Evolutionary conservation across 1,140 invertebrate genomes (phyloP).

Genomic region (Leptoteleia sp.): DNA sequence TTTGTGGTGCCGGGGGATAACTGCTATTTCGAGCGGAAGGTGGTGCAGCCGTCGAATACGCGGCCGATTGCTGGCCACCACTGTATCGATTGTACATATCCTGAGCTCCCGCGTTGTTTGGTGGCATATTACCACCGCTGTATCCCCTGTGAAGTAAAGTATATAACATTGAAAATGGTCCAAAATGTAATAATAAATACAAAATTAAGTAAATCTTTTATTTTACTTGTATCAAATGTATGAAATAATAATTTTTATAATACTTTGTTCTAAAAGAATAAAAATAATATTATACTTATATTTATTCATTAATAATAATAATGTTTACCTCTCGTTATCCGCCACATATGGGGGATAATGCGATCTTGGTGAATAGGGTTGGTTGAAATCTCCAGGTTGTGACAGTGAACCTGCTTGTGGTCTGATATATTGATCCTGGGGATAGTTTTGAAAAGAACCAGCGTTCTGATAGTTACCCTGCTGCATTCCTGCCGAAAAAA

Average conservation of each 20-base stretch:
- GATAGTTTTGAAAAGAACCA: slow-evolving; percentile 81
- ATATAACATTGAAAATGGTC: too few relatives aligned
- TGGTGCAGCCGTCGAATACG: slow-evolving; percentile 72
- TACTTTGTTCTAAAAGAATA: too few relatives aligned
- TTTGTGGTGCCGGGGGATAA: slow-evolving; percentile 76
- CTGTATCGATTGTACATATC: slow-evolving; percentile 79
- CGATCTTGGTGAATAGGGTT: slow-evolving; percentile 83
- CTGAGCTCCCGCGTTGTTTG: slow-evolving; percentile 75
- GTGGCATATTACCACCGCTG: slow-evolving; percentile 77
- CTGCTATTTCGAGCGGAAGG: slow-evolving; percentile 73
- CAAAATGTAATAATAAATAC: too few relatives aligned
- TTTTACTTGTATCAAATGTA: too few relatives aligned
- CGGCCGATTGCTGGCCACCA: slow-evolving; percentile 73
- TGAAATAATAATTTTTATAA: too few relatives aligned
- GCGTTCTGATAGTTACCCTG: slow-evolving; percentile 82
- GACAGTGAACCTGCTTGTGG: slow-evolving; percentile 77
- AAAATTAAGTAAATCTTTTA: too few relatives aligned
- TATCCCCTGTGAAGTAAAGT: too few relatives aligned
- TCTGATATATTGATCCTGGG: slow-evolving; percentile 81
- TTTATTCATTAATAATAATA: too few relatives aligned
- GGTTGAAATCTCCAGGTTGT: slow-evolving; percentile 80
- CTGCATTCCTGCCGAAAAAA: slow-evolving; percentile 76
- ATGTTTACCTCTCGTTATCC: slow-evolving; percentile 86
- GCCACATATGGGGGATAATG: slow-evolving; percentile 88
- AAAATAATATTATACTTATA: too few relatives aligned